These are phyloP conservation scores for Poeciliopsis prolifica DNA, from an alignment of 2,113 vertebrate species.

Conservation along the genomic window DNA sequence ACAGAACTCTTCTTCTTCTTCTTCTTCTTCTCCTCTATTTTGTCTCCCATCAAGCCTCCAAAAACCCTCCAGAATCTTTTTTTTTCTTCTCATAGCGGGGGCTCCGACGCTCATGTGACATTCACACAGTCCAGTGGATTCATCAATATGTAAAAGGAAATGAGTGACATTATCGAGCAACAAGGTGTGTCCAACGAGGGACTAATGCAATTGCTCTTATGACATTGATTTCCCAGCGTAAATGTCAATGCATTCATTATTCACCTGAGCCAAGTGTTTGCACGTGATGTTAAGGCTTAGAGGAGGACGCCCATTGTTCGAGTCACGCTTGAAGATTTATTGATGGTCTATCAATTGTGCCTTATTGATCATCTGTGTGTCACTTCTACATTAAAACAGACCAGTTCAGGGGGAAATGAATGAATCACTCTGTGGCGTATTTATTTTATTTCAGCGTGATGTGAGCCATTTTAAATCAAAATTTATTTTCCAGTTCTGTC, in stretches of 20 bases:
- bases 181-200: conserved; percentile 59
- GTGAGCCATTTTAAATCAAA: background rate
- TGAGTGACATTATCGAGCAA: conserved; percentile 66
- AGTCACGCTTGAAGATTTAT: conserved; percentile 38
- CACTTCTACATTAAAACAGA: conserved; percentile 26
- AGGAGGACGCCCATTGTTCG: conserved; percentile 48
- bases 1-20: conserved; percentile 19
- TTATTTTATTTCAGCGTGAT: background rate
- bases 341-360: conserved; percentile 62
- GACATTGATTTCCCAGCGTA: conserved; percentile 69
- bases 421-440: conserved; percentile 3
- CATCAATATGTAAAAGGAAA: conserved; percentile 68
- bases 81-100: conserved; percentile 6
- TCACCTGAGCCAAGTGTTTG: conserved; percentile 55
- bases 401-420: background rate
- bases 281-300: conserved; percentile 51
- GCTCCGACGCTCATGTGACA: conserved; percentile 43
- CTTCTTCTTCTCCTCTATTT: background rate
- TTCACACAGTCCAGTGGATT: conserved; percentile 46
- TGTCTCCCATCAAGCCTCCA: background rate
- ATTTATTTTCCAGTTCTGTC: background rate
- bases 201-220: conserved; percentile 65
- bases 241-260: conserved; percentile 81
- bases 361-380: conserved; percentile 38
- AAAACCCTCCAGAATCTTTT: conserved; percentile 19